A percentile compares a stretch with the other conserved stretches of the same genome.
Conservation (phyloP, 1,140 invertebrate genomes). For the Brachionus sp. region DNA sequence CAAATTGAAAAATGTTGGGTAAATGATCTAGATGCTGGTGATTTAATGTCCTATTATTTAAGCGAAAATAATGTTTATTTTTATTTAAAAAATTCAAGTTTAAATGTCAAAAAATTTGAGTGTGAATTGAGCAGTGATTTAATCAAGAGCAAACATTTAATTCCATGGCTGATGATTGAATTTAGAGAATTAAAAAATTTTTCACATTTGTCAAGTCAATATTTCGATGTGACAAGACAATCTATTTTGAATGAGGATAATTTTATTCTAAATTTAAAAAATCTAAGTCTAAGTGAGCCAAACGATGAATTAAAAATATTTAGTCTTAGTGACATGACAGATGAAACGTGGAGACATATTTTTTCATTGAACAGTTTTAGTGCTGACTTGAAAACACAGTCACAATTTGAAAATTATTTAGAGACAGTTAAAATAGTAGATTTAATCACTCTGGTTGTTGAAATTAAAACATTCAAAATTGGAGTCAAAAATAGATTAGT, state of each 20-base stretch:
- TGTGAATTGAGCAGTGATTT: not conserved
- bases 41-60: not conserved
- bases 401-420: not conserved
- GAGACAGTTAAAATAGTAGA: not conserved
- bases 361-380: not conserved
- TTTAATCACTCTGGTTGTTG: not conserved
- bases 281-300: not conserved
- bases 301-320: not conserved
- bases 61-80: not conserved
- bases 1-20: conserved; percentile 13
- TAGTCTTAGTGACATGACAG: not conserved
- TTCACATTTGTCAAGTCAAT: not conserved
- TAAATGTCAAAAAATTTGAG: not conserved
- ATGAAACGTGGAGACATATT: not conserved
- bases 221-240: not conserved
- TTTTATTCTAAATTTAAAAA: conserved; percentile 19
- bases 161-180: not conserved
- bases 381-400: not conserved
- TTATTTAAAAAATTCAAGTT: not conserved
- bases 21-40: not conserved
- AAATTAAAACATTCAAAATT: not conserved
- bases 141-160: not conserved
- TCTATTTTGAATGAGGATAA: not conserved
- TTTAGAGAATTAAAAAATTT: not conserved
- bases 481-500: not conserved